Evolutionary conservation across 2,888 invertebrate species (phyloP).

Genomic region (Tetropium fuscum): DNA sequence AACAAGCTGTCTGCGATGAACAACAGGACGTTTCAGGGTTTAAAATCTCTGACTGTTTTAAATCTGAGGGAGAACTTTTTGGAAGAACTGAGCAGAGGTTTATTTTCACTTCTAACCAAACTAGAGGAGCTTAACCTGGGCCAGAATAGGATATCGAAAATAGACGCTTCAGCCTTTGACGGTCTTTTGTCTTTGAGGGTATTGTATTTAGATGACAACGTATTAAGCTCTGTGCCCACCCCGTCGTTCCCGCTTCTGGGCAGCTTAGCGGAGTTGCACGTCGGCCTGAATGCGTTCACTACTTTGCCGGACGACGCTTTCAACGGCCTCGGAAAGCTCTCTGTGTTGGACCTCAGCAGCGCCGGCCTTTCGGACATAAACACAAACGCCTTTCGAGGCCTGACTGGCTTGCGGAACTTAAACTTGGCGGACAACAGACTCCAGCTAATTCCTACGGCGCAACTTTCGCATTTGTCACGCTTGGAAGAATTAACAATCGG

Average conservation of each 20-base stretch:
- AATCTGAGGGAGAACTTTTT: slow-evolving; percentile 86
- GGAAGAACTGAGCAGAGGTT: slow-evolving; percentile 80
- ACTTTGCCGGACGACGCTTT: slow-evolving; percentile 83
- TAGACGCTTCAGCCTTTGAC: slow-evolving; percentile 82
- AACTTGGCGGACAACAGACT: slow-evolving; percentile 86
- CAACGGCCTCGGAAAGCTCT: slow-evolving; percentile 79
- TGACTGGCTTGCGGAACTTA: slow-evolving; percentile 80
- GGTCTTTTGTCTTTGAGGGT: slow-evolving; percentile 82
- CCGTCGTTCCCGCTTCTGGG: slow-evolving; percentile 78
- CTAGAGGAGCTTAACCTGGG: slow-evolving; percentile 89
- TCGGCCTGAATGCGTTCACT: slow-evolving; percentile 86
- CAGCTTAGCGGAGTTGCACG: slow-evolving; percentile 85
- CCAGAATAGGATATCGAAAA: slow-evolving; percentile 84
- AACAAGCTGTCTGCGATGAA: slow-evolving; percentile 87
- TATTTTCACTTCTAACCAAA: slow-evolving; percentile 80
- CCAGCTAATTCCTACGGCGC: slow-evolving; percentile 79
- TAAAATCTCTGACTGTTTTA: slow-evolving; percentile 82
- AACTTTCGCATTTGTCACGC: slow-evolving; percentile 77
- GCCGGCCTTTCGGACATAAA: slow-evolving; percentile 85
- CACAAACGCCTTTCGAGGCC: slow-evolving; percentile 79
- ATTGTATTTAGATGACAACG: slow-evolving; percentile 87
- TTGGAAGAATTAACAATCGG: slow-evolving; percentile 86
- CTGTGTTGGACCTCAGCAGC: slow-evolving; percentile 83
- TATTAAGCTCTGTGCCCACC: slow-evolving; percentile 81
- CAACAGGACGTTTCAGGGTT: slow-evolving; percentile 83